Percentiles rank a stretch among this genome's conserved stretches.
phyloP scores from a whole-genome alignment of 2,888 invertebrate genomes.

The Leptura quadrifasciata region DNA sequence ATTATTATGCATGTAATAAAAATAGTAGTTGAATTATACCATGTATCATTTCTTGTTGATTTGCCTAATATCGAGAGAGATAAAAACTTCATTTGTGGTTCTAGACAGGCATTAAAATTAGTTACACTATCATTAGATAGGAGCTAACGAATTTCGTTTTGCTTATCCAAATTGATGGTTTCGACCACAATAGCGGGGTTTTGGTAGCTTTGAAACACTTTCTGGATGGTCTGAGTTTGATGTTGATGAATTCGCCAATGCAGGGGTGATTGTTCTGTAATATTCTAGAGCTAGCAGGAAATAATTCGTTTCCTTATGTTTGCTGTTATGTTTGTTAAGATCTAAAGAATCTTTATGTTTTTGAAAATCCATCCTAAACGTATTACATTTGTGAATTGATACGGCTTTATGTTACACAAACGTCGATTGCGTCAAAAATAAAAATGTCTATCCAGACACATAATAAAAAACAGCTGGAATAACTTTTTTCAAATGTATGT shows the following conservation, averaged over 20 bases:
- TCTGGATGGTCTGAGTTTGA: not conserved
- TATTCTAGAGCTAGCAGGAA: not conserved
- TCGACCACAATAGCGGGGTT: conserved; percentile 15
- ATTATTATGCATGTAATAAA: too few species aligned
- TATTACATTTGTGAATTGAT: not conserved
- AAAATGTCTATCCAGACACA: not conserved
- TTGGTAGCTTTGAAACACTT: conserved; percentile 19
- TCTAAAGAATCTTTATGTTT: conserved; percentile 3
- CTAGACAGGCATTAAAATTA: too few species aligned
- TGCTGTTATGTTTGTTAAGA: conserved; percentile 2
- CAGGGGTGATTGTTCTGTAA: not conserved
- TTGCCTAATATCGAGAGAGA: not conserved
- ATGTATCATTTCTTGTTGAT: not conserved
- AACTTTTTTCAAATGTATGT: too few species aligned
- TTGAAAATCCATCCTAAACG: not conserved
- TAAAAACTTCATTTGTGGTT: too few species aligned
- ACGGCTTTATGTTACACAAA: too few species aligned
- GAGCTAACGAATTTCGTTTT: not conserved
- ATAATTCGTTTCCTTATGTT: conserved; percentile 20
- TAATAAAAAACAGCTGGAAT: too few species aligned
- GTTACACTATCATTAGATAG: not conserved
- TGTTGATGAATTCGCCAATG: not conserved
- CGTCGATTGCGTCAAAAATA: not conserved
- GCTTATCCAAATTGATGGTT: not conserved
- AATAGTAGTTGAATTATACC: too few species aligned